Evolutionary conservation across 2,797 vertebrate genomes (phyloP).

Genomic region (Channallabes apus): DNA sequence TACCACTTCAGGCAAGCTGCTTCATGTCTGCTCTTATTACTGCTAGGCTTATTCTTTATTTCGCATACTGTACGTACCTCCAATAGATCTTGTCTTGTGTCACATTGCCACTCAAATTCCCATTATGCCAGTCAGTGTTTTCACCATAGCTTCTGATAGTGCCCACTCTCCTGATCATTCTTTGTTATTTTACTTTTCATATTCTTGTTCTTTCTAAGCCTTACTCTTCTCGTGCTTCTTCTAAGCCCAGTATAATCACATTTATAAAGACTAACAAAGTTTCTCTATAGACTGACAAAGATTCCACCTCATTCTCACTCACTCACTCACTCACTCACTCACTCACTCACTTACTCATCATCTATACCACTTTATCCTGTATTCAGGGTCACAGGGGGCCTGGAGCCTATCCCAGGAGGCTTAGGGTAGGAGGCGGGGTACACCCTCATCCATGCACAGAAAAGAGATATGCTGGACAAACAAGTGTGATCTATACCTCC

Average conservation of each 20-base stretch:
- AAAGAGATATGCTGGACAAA: no score
- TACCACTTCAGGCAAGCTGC: neutral
- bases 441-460: no score
- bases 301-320: neutral
- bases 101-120: neutral
- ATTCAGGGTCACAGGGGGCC: no score
- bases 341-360: no score
- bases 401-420: no score
- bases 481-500: no score
- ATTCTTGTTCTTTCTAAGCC: neutral
- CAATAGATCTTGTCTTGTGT: neutral
- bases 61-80: neutral
- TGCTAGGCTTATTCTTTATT: neutral
- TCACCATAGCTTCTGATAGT: neutral
- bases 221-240: neutral
- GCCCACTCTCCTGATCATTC: neutral
- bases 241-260: neutral
- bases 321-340: no score
- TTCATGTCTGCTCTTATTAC: conserved; percentile 6
- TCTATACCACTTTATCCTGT: no score
- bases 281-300: neutral
- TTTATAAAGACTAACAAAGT: neutral
- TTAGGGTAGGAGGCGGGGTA: no score
- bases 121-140: neutral
- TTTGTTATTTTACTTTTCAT: neutral